These are phyloP conservation scores for Xylocampa areola DNA, from an alignment of 2,888 invertebrate species.

Conservation along the genomic window DNA sequence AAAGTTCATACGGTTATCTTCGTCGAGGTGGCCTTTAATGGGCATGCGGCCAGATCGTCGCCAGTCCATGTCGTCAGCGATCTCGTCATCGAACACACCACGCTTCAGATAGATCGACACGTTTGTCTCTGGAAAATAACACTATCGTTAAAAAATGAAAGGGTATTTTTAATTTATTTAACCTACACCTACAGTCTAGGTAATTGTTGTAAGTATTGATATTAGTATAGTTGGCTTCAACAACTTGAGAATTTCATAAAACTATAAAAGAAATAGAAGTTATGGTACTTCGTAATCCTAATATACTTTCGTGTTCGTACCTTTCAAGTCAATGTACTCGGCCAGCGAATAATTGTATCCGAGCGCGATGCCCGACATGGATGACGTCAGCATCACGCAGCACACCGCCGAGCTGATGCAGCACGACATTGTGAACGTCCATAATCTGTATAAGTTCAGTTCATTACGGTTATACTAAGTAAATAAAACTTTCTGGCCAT, in stretches of 20 bases:
- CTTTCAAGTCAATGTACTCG: slow-evolving; percentile 82
- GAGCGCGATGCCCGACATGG: slow-evolving; percentile 80
- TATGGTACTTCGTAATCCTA: too few species aligned
- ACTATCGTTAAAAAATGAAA: background rate
- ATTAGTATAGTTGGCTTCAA: too few species aligned
- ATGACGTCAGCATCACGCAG: slow-evolving; percentile 68
- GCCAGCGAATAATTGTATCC: slow-evolving; percentile 85
- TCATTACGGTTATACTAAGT: background rate
- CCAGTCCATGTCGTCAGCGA: slow-evolving; percentile 71
- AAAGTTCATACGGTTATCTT: slow-evolving; percentile 66
- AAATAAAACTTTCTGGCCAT: too few species aligned
- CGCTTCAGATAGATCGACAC: slow-evolving; percentile 81
- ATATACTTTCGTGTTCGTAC: slow-evolving; percentile 55
- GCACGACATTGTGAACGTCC: slow-evolving; percentile 82
- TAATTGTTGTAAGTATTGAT: too few species aligned
- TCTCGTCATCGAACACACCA: slow-evolving; percentile 81
- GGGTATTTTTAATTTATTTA: background rate
- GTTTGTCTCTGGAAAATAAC: slow-evolving; percentile 75
- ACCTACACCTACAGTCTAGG: too few species aligned
- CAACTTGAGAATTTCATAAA: too few species aligned
- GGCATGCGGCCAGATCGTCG: slow-evolving; percentile 68
- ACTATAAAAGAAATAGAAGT: too few species aligned
- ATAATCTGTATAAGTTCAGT: slow-evolving; percentile 61
- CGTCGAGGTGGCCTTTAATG: slow-evolving; percentile 59
- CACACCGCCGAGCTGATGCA: slow-evolving; percentile 76